Evolutionary conservation across 2,113 vertebrate genomes (phyloP).

Genomic region (Polypterus senegalus): DNA sequence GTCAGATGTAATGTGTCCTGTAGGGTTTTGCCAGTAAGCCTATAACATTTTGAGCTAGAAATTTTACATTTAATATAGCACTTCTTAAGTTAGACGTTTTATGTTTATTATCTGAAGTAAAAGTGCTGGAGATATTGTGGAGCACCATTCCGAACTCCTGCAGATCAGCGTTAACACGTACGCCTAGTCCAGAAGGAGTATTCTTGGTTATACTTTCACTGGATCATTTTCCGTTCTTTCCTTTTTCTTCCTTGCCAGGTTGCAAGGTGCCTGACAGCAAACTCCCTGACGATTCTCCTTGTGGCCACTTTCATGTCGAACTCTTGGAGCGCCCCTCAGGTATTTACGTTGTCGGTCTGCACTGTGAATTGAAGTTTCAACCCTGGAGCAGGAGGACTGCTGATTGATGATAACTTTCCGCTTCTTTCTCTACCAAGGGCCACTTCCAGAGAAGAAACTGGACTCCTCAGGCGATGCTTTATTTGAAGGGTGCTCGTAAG

Average conservation of each 20-base stretch:
- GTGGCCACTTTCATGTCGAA: conserved; percentile 42
- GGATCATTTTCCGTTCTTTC: background rate
- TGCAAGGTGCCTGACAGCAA: conserved; percentile 31
- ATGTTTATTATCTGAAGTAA: too few relatives aligned
- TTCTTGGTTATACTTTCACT: too few relatives aligned
- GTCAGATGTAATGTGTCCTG: too few relatives aligned
- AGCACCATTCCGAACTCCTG: too few relatives aligned
- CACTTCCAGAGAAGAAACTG: conserved; percentile 80
- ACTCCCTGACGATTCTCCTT: conserved; percentile 50
- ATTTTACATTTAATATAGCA: too few relatives aligned
- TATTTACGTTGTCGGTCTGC: conserved; percentile 23
- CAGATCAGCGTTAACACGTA: too few relatives aligned
- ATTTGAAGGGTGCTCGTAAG: conserved; percentile 90
- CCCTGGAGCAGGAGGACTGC: background rate
- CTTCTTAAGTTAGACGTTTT: too few relatives aligned
- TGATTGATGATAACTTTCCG: background rate
- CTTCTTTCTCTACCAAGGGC: conserved; percentile 35
- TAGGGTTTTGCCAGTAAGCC: too few relatives aligned
- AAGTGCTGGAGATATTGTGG: too few relatives aligned
- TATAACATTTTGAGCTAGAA: too few relatives aligned
- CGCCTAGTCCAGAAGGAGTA: too few relatives aligned
- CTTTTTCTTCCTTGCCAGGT: conserved; percentile 42
- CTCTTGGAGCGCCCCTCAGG: conserved; percentile 61
- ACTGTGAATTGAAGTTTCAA: fast-evolving
- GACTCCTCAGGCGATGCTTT: conserved; percentile 92